A percentile compares a stretch with the other conserved stretches of the same genome.
phyloP scores from a whole-genome alignment of 2,888 invertebrate species.

The Polymixis lichenea region DNA sequence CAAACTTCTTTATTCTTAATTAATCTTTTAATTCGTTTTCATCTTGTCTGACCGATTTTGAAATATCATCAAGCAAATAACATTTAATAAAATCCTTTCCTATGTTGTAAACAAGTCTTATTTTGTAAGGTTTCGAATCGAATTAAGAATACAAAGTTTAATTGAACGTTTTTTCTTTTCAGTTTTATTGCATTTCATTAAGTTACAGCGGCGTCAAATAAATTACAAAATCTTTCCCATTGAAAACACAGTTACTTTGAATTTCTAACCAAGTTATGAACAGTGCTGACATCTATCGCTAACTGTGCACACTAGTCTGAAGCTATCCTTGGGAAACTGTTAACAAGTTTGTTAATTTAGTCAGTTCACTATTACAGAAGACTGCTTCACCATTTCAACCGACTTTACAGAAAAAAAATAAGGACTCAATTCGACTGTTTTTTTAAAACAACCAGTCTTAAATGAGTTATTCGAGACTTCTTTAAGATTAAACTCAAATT shows the following conservation, averaged over 20 bases:
- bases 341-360: constrained; percentile 44
- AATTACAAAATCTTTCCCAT: constrained; percentile 36
- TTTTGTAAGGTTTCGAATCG: not conserved
- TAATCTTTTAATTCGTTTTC: too few species aligned
- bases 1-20: not conserved
- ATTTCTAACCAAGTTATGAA: constrained; percentile 33
- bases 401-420: not conserved
- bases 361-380: constrained; percentile 24
- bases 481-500: not conserved
- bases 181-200: not conserved
- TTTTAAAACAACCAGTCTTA: not conserved
- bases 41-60: not conserved
- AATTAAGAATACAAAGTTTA: too few species aligned
- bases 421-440: not conserved
- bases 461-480: not conserved
- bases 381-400: constrained; percentile 27
- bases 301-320: constrained; percentile 60
- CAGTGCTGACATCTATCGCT: constrained; percentile 62
- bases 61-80: too few species aligned
- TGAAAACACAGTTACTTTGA: constrained; percentile 9
- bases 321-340: constrained; percentile 50
- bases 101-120: not conserved
- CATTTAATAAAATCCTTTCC: not conserved
- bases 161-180: not conserved
- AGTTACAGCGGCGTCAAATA: too few species aligned